Conservation (phyloP, 2,113 vertebrate species). For the Mesembrinibis cayennensis region DNA sequence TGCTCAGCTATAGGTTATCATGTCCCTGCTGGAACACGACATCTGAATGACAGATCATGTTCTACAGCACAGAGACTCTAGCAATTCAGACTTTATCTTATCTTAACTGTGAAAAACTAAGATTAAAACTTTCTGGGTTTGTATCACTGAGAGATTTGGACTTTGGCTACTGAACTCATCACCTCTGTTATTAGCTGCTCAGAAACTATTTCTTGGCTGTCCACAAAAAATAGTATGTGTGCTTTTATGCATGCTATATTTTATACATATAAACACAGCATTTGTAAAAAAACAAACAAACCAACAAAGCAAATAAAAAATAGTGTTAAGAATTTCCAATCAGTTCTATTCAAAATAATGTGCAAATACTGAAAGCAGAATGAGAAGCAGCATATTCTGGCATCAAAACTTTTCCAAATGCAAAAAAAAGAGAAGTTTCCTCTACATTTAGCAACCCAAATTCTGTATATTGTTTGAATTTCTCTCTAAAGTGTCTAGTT, state of each 20-base stretch:
- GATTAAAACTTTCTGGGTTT: not conserved
- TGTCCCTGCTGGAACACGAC: not conserved
- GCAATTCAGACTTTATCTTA: not conserved
- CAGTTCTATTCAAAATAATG: not conserved
- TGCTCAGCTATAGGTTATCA: not conserved
- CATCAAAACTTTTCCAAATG: not conserved
- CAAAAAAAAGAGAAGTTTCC: not conserved
- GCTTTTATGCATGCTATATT: not conserved
- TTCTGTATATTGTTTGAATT: not conserved
- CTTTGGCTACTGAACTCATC: not conserved
- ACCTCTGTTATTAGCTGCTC: not conserved
- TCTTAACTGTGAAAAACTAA: not conserved
- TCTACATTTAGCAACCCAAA: not conserved
- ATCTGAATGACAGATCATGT: not conserved
- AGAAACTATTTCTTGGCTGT: not conserved
- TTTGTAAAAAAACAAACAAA: not conserved
- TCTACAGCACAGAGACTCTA: not conserved
- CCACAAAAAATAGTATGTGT: not conserved
- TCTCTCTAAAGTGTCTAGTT: not conserved
- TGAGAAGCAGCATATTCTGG: not conserved
- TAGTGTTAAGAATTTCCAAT: not conserved
- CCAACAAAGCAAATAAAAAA: not conserved
- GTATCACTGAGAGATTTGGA: not conserved
- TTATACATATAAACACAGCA: not conserved
- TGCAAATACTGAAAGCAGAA: not conserved